Evolutionary conservation across 1,140 invertebrate species (phyloP), one percentile per base, ranked within the genome.

Genomic region (Caenorhabditis briggsae): DNA sequence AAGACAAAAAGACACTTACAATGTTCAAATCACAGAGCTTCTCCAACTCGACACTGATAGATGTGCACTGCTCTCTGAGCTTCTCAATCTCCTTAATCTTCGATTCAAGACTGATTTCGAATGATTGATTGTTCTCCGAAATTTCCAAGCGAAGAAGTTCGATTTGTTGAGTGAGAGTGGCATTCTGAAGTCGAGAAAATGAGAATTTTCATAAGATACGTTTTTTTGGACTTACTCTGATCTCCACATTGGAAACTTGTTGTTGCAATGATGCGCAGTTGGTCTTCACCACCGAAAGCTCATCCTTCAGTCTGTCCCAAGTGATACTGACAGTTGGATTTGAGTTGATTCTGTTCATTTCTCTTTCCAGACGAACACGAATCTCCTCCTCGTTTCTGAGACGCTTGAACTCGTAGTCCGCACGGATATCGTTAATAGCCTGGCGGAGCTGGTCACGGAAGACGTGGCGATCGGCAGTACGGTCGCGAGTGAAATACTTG

Each of bases 61-160:
- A 11, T 11, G 70, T 78, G 70, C 70, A 78, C 23, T 78, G 70
- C 14, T 78, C 70, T 50, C 46, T 78, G 46, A 78, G 12, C 14
- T 78, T 78, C n/a, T 78, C 70, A 12, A 78, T 78, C 23, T 78
- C 70, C 11, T 78, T 78, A 9, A 53, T 78, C 46, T 50, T 78
- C 1, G 33, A 20, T 11, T 78, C 70, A 1, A 78, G 23, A 23
- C 18, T 78, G 11, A 25, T 41, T 23, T 78, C 70, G 14, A 78
- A 78, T 9, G 46, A 50, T 23, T 78, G 43, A 12, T 78, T 7
- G 14, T 78, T 78, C 20, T 78, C 70, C 5, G 46, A n/a, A 23
- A 78, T 78, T 53, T 50, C 46, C 43, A 78, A n/a, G 23, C 70
- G 70, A 23, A 18, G n/a, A 14, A 50, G 46, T 23, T 78, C 70